phyloP scores from a whole-genome alignment of 2,888 invertebrate species.

The Temnothorax rugatulus region DNA sequence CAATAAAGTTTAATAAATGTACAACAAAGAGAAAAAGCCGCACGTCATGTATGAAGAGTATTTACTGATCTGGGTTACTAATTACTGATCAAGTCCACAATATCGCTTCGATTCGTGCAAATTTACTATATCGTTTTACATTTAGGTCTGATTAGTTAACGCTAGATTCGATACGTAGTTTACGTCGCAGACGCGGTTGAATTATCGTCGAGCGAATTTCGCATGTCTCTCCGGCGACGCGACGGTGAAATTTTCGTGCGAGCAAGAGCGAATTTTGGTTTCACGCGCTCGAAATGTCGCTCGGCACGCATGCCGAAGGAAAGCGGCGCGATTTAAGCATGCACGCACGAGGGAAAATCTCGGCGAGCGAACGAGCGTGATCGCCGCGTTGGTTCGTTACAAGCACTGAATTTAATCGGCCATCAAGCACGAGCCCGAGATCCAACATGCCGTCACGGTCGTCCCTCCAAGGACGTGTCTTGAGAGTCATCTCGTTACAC shows the following conservation, averaged over 20 bases:
- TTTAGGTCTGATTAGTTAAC: slow-evolving; percentile 32
- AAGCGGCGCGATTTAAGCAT: not conserved
- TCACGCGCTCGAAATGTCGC: not conserved
- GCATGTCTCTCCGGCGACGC: slow-evolving; percentile 5
- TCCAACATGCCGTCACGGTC: slow-evolving; percentile 65
- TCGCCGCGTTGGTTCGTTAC: not conserved
- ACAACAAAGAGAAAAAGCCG: not conserved
- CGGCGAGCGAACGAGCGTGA: slow-evolving; percentile 24
- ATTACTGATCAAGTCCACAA: not conserved
- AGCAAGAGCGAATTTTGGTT: slow-evolving; percentile 1
- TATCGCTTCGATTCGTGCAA: not conserved
- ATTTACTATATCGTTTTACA: not conserved
- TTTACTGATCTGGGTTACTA: too few relatives aligned
- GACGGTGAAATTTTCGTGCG: slow-evolving; percentile 30
- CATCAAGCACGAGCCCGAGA: slow-evolving; percentile 62
- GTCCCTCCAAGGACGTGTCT: slow-evolving; percentile 64
- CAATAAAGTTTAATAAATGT: too few relatives aligned
- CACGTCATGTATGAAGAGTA: not conserved
- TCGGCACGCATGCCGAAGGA: not conserved
- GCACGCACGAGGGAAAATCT: slow-evolving; percentile 18
- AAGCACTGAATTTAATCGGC: slow-evolving; percentile 48
- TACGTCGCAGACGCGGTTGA: not conserved
- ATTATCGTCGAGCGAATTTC: slow-evolving; percentile 10
- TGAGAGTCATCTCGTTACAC: slow-evolving; percentile 60
- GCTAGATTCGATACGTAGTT: too few relatives aligned